These are phyloP conservation scores for Caenorhabditis imperialis DNA, from an alignment of 2,888 invertebrate species.

Conservation along the genomic window DNA sequence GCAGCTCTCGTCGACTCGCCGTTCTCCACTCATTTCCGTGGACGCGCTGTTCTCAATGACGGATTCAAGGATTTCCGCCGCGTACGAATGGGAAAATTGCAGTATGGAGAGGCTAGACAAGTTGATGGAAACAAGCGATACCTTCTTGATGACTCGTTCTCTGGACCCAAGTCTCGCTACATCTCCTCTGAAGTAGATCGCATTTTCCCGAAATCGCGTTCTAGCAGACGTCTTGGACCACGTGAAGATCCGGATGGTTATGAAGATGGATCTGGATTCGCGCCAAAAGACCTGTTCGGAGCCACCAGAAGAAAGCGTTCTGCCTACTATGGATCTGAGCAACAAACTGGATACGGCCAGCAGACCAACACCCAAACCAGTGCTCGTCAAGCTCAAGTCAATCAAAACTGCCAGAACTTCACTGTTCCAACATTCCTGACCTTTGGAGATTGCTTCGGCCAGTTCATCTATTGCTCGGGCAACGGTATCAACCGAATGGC, in stretches of 20 bases:
- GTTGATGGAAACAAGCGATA: slow-evolving; percentile 27
- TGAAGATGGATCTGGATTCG: slow-evolving; percentile 37
- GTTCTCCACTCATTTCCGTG: slow-evolving; percentile 20
- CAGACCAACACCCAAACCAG: slow-evolving; percentile 13
- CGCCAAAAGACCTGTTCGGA: slow-evolving; percentile 40
- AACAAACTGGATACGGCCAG: slow-evolving; percentile 11
- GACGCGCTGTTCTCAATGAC: slow-evolving; percentile 39
- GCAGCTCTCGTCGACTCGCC: slow-evolving; percentile 34
- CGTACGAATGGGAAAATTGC: slow-evolving; percentile 18
- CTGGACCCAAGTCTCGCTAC: slow-evolving; percentile 26
- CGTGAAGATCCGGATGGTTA: slow-evolving; percentile 38
- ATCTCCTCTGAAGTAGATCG: slow-evolving; percentile 14
- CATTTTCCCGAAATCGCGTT: slow-evolving; percentile 30
- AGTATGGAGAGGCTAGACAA: slow-evolving; percentile 20
- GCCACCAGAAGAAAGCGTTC: slow-evolving; percentile 43
- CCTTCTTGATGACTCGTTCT: slow-evolving; percentile 34
- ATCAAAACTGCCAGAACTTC: slow-evolving; percentile 20
- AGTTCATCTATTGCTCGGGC: slow-evolving; percentile 62
- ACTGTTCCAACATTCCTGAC: slow-evolving; percentile 46
- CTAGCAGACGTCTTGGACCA: slow-evolving; percentile 28
- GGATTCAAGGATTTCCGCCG: slow-evolving; percentile 41
- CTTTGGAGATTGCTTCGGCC: slow-evolving; percentile 59
- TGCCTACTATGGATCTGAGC: slow-evolving; percentile 26
- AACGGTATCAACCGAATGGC: slow-evolving; percentile 55
- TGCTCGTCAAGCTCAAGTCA: slow-evolving; percentile 40